These are phyloP conservation scores for Cyrtorhinus lividipennis DNA, from an alignment of 1,140 invertebrate species.

Conservation along the genomic window DNA sequence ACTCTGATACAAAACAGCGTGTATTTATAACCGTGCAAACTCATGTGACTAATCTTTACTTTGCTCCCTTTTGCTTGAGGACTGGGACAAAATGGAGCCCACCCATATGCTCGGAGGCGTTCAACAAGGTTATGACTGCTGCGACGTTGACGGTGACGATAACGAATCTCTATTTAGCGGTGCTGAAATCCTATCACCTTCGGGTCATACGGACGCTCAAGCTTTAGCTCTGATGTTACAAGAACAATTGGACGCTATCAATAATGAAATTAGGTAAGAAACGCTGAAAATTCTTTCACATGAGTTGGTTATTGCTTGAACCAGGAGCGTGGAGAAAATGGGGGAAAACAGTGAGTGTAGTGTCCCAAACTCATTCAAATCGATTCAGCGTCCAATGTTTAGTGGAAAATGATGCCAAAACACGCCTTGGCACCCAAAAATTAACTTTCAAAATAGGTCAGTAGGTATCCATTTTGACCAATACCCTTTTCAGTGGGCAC, in stretches of 20 bases:
- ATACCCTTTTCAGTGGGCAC: no score
- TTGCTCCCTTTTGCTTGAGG: slow-evolving; percentile 32
- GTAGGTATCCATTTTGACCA: no score
- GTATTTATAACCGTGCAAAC: no score
- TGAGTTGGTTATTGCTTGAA: no score
- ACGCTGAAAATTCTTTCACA: not conserved
- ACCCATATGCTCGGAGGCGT: slow-evolving; percentile 85
- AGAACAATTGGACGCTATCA: slow-evolving; percentile 98
- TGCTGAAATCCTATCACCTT: slow-evolving; percentile 56
- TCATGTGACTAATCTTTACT: not conserved
- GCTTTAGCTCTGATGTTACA: slow-evolving; percentile 96
- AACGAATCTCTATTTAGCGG: slow-evolving; percentile 57
- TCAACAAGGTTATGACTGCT: slow-evolving; percentile 73
- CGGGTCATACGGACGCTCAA: slow-evolving; percentile 81
- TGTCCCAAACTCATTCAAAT: no score
- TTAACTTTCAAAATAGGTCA: no score
- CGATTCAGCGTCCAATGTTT: no score
- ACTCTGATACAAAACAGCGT: no score
- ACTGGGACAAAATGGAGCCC: slow-evolving; percentile 92
- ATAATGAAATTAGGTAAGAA: slow-evolving; percentile 88
- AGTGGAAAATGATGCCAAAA: no score
- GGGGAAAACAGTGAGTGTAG: no score
- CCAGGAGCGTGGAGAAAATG: no score
- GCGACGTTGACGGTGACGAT: slow-evolving; percentile 66
- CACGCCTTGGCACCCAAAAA: no score